phyloP scores from a whole-genome alignment of 2,113 vertebrate species.

The Blennius ocellaris region DNA sequence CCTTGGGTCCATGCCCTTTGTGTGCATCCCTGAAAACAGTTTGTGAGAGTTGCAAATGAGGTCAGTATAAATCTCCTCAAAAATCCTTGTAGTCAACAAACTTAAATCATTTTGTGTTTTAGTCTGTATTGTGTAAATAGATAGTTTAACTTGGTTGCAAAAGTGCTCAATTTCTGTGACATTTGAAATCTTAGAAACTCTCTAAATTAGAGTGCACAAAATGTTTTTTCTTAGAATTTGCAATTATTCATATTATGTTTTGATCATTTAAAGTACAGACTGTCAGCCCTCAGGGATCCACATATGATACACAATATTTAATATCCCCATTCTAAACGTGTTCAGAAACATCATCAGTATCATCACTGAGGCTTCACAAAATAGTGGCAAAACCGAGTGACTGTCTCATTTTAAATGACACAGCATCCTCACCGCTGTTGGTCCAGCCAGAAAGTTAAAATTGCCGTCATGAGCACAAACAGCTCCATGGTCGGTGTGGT shows the following conservation, averaged over 20 bases:
- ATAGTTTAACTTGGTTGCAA: background rate
- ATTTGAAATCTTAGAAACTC: slow-evolving; percentile 5
- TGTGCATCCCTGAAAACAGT: slow-evolving; percentile 19
- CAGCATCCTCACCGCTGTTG: slow-evolving; percentile 29
- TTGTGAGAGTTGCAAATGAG: slow-evolving; percentile 7
- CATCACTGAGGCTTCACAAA: slow-evolving; percentile 3
- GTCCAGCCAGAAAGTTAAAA: slow-evolving; percentile 58
- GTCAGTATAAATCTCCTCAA: slow-evolving; percentile 2
- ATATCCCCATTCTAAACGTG: slow-evolving; percentile 6
- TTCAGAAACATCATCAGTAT: background rate
- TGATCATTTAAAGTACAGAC: background rate
- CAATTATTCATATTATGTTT: background rate
- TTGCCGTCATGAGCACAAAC: slow-evolving; percentile 74
- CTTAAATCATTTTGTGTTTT: background rate
- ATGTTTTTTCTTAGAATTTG: slow-evolving; percentile 2
- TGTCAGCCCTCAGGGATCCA: background rate
- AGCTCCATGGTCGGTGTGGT: slow-evolving; percentile 65
- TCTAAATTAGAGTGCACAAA: background rate
- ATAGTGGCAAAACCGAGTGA: background rate
- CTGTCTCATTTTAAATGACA: slow-evolving; percentile 34
- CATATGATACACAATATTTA: background rate
- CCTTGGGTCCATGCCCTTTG: slow-evolving; percentile 44
- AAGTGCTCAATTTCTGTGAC: slow-evolving; percentile 12
- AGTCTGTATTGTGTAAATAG: background rate
- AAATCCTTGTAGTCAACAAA: background rate